Evolutionary conservation across 2,888 invertebrate species (phyloP).

Genomic region (Apotomis betuletana): DNA sequence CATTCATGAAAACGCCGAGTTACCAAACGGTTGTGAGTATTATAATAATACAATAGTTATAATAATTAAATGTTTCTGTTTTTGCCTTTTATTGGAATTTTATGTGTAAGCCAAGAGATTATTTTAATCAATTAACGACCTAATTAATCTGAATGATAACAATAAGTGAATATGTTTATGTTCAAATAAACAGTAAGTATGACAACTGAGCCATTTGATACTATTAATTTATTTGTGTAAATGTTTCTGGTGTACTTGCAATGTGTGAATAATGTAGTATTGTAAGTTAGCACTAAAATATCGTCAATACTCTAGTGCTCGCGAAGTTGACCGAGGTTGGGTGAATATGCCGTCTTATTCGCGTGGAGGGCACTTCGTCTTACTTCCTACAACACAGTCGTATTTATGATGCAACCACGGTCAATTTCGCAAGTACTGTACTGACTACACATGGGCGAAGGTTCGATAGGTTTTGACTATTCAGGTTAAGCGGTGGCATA

Average conservation of each 20-base stretch:
- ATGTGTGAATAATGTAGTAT: conserved; percentile 20
- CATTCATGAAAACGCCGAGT: conserved; percentile 2
- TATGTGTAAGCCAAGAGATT: not conserved
- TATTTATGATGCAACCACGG: no score
- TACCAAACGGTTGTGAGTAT: conserved; percentile 39
- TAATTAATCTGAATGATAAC: not conserved
- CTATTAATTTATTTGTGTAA: conserved; percentile 33
- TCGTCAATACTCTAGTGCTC: no score
- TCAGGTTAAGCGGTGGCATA: no score
- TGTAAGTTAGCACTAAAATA: not conserved
- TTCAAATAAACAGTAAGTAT: not conserved
- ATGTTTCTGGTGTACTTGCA: conserved; percentile 15
- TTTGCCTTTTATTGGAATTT: not conserved
- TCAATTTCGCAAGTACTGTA: no score
- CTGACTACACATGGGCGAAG: no score
- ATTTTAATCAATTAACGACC: not conserved
- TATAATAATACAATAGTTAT: not conserved
- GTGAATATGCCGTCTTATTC: no score
- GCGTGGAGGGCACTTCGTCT: no score
- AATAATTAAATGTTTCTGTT: not conserved
- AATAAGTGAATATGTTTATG: not conserved
- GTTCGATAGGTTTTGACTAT: no score
- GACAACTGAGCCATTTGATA: conserved; percentile 25
- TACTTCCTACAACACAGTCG: no score
- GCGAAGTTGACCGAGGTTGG: no score